Evolutionary conservation across 30 jellyfish, hydroid and myxozoan species (phyloP), one percentile per base, ranked within the genome.

Genomic region (Hydractinia echinata): DNA sequence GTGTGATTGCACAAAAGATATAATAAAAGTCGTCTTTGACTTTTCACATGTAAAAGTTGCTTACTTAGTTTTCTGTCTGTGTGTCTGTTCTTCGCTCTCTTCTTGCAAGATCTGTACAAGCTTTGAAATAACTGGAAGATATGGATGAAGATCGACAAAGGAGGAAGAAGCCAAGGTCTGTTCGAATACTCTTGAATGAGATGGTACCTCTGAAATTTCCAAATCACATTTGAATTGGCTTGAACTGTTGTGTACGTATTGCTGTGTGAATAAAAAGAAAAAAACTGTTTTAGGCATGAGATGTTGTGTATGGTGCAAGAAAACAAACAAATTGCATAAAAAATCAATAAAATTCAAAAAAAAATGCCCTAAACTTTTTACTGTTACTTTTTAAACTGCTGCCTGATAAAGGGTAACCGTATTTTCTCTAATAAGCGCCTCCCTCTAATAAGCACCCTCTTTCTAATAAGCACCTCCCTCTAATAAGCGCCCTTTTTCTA

Each of bases 151-250:
- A 90, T 56, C 10, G 73, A 81, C 7, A 90, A 77, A 6, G 97
- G 97, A 48, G 95, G 97, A 55, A 77, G 84, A 6, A 90, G 79
- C 6, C 79, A 51, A 5, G 97, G 95, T 44, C 95, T 88, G 51
- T 82, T 72, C 4, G 95, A 86, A 56, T 85, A 90, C 55, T 90
- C 97, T 77, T 79, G 19, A 13, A 90, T 90, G 83, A 90, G 72
- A 73, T 82, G 97, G 79, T 90, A 90, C 8, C 97, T 89, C 78
- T 85, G 95, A 52, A 90, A 85, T 77, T 90, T 90, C 97, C 97
- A 90, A 44, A 90, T 85, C 39, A 56, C 73, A 51, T 81, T 90
- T 13, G 97, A 82, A 69, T 85, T 90, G 71, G 88, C 90, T 82
- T 90, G 97, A 10, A 85, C 93, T 39, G 79, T 56, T 5, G 95